phyloP scores from a whole-genome alignment of 2,888 invertebrate genomes.

The Chalcosyrphus nemorum region DNA sequence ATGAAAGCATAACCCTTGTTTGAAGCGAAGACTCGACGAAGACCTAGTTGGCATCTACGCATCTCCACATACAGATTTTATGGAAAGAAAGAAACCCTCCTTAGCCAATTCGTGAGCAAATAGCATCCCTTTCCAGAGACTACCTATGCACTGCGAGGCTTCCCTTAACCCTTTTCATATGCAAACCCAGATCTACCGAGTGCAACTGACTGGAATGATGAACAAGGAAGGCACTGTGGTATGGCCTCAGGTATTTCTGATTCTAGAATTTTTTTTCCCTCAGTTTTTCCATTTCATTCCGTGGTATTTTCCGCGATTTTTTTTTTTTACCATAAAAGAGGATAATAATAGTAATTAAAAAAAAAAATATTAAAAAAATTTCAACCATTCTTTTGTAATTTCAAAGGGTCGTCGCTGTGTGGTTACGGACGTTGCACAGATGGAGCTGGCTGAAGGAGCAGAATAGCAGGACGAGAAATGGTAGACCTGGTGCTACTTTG shows the following conservation, averaged over 20 bases:
- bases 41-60: no score
- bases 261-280: background rate
- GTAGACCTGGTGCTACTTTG: slow-evolving; percentile 65
- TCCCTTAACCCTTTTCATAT: background rate
- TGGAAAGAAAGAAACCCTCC: no score
- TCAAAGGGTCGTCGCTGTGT: slow-evolving; percentile 16
- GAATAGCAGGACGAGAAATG: no score
- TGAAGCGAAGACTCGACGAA: background rate
- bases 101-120: no score
- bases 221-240: slow-evolving; percentile 3
- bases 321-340: slow-evolving; percentile 30
- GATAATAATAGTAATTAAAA: slow-evolving; percentile 70
- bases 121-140: no score
- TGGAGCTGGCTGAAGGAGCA: slow-evolving; percentile 4
- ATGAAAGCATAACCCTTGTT: background rate
- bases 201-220: no score
- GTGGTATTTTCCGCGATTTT: slow-evolving; percentile 13
- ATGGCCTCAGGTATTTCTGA: slow-evolving; percentile 56
- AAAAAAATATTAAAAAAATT: slow-evolving; percentile 26
- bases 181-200: background rate
- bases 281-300: slow-evolving; percentile 35
- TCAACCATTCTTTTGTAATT: slow-evolving; percentile 18
- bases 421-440: slow-evolving; percentile 1
- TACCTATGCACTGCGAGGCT: background rate
- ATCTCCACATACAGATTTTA: no score